Percentiles rank a stretch among this genome's conserved stretches.
These are phyloP conservation scores for Lamprologus ornatipinnis DNA, from an alignment of 2,113 vertebrate genomes.

Conservation along the genomic window DNA sequence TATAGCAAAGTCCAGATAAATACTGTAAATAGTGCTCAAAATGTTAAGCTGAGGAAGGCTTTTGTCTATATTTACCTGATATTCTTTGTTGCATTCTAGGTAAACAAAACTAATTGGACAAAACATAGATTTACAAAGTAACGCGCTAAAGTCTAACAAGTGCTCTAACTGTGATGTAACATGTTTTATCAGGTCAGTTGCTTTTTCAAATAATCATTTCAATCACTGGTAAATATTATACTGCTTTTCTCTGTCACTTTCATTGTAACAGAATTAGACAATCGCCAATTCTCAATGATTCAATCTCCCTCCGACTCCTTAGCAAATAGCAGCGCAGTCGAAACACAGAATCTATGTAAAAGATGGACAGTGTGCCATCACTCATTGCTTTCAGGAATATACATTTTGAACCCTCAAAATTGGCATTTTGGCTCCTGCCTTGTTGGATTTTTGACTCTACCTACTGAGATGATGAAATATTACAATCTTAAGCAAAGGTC, in stretches of 20 bases:
- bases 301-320: accelerated
- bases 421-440: background rate
- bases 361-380: background rate
- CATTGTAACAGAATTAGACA: background rate
- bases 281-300: background rate
- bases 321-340: background rate
- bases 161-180: background rate
- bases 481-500: background rate
- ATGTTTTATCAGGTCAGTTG: background rate
- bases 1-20: background rate
- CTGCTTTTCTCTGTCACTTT: background rate
- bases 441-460: background rate
- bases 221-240: background rate
- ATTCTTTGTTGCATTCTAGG: background rate
- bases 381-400: background rate
- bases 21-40: background rate
- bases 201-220: background rate
- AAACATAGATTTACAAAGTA: background rate
- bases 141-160: background rate
- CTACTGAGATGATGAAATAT: background rate
- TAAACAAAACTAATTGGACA: background rate
- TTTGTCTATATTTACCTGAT: background rate
- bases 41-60: background rate
- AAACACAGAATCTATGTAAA: background rate
- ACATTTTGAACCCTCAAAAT: background rate